phyloP scores from a whole-genome alignment of 2,888 invertebrate species.

The Linnaemya tessellans region DNA sequence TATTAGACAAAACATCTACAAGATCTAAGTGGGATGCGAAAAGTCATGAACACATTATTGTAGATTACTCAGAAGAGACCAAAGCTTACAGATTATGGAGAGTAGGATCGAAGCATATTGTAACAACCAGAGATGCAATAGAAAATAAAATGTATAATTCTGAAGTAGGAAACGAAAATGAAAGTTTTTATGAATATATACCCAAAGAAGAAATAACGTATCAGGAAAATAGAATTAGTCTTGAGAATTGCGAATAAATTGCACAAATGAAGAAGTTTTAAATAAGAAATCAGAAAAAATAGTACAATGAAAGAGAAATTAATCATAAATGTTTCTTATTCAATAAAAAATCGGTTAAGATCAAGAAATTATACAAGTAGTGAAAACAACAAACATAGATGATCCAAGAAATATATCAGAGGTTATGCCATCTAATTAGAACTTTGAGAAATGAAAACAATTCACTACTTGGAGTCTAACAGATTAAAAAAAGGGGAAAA shows the following conservation, averaged over 20 bases:
- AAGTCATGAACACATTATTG: constrained; percentile 13
- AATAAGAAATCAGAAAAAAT: not conserved
- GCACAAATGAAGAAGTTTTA: not conserved
- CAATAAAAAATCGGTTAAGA: constrained; percentile 25
- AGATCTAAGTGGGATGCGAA: constrained; percentile 15
- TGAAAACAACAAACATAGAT: too few relatives aligned
- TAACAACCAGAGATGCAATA: not conserved
- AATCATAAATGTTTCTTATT: constrained; percentile 17
- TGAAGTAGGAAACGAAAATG: not conserved
- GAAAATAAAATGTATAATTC: not conserved
- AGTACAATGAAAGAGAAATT: not conserved
- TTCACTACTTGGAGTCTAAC: too few relatives aligned
- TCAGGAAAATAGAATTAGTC: not conserved
- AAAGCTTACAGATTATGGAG: constrained; percentile 27
- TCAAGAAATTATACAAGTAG: not conserved
- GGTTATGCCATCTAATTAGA: too few relatives aligned
- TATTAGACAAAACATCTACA: constrained; percentile 7
- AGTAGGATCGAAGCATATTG: not conserved
- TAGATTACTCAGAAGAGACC: constrained; percentile 10
- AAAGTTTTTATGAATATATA: not conserved
- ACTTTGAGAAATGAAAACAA: too few relatives aligned
- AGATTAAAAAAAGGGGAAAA: too few relatives aligned
- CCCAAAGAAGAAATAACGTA: not conserved
- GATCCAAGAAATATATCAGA: too few relatives aligned
- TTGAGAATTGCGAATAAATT: not conserved